Base-by-base conservation (phyloP, 2,888 invertebrate species). In the Dicyrtoma fusca region DNA sequence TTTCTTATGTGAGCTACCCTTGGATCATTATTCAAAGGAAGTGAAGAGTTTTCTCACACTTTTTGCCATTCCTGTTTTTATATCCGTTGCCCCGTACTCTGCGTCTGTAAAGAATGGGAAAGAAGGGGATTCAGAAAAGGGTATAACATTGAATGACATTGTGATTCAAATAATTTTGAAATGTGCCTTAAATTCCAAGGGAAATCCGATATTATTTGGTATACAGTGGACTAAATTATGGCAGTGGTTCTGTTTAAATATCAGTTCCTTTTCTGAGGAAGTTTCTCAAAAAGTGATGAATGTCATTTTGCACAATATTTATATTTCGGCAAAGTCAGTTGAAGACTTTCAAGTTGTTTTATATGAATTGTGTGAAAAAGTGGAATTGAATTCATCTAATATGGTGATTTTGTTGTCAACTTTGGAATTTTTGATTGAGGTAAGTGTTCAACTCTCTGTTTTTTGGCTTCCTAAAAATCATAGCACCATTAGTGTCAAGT, bases 191-290 rank as follows among this genome's bases (percentile, higher is more conserved):
- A 25, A 74, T 8, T 69, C 74, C 0, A 70, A 72, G 19, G 80
- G 80, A 57, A 79, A 76, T 74, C 71, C 71, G 42, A 63, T 73
- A 17, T 49, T 79, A 19, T 80, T 80, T 72, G 73, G 72, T 47
- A 51, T 79, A 3, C 64, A 75, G 17, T 80, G 80, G 80, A 17
- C 55, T 11, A 47, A 57, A 49, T 25, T 77, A 4, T 79, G 74
- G 57, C 49, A 73, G 25, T 74, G 74, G 66, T 57, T 77, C 42
- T 55, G 47, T 25, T 53, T 45, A 10, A 61, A 69, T 53, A 26
- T 47, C 14, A 44, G 59, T 13, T 23, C 14, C 34, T 55, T 76
- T 21, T 66, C 73, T 10, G 51, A 59, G 14, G 72, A 55, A 0
- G 53, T 57, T 2, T 51, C 55, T 17, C 57, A 70, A 47, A 62